Evolutionary conservation across 2,797 vertebrate genomes (phyloP).

Genomic region (Oreochromis grahami): DNA sequence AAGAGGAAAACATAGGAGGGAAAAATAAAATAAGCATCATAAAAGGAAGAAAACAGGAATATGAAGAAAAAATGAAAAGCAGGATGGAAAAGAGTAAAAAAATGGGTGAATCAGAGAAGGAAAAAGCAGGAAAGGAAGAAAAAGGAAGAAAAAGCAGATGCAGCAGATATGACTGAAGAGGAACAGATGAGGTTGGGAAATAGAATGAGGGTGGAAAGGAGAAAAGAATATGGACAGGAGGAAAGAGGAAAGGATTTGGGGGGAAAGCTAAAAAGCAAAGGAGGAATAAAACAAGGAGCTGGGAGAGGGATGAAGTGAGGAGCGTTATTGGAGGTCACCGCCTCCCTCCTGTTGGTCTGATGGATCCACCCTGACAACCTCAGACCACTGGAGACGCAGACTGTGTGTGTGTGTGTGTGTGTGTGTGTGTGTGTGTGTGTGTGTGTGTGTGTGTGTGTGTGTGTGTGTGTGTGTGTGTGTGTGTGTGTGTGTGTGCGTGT

Average conservation of each 20-base stretch:
- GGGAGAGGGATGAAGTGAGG: background rate
- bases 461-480: background rate
- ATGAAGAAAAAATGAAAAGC: background rate
- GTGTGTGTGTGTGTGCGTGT: background rate
- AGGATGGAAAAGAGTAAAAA: background rate
- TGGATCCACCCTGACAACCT: slow-evolving; percentile 59
- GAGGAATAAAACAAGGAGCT: background rate
- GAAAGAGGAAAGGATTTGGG: background rate
- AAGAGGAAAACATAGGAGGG: background rate
- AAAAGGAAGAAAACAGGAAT: background rate
- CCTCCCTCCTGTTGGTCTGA: slow-evolving; percentile 53
- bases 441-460: background rate
- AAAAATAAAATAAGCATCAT: background rate
- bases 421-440: background rate
- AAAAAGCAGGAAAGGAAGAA: background rate
- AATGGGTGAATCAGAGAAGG: background rate
- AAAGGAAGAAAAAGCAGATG: background rate
- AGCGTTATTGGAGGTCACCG: slow-evolving; percentile 38
- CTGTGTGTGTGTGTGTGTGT: background rate
- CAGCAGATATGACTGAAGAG: background rate
- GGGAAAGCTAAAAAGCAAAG: background rate
- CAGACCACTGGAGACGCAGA: slow-evolving; percentile 30
- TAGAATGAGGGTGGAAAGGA: background rate
- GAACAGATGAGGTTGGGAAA: background rate
- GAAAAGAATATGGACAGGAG: background rate